These are phyloP conservation scores for Hepsetus odoe DNA, from an alignment of 2,113 vertebrate species.

Conservation along the genomic window DNA sequence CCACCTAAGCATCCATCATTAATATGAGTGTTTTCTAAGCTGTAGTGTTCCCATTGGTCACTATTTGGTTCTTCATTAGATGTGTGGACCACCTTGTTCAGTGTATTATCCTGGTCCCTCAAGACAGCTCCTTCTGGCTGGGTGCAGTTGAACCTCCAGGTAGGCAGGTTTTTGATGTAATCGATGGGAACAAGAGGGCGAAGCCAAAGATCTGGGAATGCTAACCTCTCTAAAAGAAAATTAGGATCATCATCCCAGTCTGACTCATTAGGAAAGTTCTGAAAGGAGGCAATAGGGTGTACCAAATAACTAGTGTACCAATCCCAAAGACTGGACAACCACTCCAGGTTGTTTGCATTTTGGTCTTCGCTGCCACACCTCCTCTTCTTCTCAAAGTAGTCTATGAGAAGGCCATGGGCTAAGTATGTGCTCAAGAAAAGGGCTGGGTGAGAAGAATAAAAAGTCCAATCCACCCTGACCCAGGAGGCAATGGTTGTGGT, in stretches of 20 bases:
- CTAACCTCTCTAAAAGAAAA: constrained; percentile 87
- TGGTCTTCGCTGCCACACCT: constrained; percentile 83
- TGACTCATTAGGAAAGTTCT: constrained; percentile 86
- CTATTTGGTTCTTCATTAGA: not conserved
- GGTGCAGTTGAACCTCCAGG: constrained; percentile 84
- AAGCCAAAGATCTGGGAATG: constrained; percentile 96
- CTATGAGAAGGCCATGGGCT: constrained; percentile 90
- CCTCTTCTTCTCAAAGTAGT: constrained; percentile 97
- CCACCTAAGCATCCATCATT: not conserved
- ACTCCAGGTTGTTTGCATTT: constrained; percentile 92
- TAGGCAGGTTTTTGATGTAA: constrained; percentile 90
- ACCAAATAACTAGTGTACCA: constrained; percentile 97
- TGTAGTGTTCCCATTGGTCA: constrained; percentile 2
- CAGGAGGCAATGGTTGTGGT: constrained; percentile 92
- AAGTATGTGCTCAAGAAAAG: constrained; percentile 95
- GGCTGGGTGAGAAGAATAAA: constrained; percentile 95
- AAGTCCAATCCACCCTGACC: constrained; percentile 95
- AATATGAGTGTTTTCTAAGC: constrained; percentile 59
- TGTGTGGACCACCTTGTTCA: not conserved
- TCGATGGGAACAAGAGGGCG: constrained; percentile 90
- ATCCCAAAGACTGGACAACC: constrained; percentile 97
- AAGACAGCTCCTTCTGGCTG: not conserved
- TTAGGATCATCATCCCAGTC: constrained; percentile 95
- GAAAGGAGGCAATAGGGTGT: constrained; percentile 91
- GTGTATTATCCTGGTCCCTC: constrained; percentile 17